Conservation (phyloP, 1,140 invertebrate species). For the Brachionus koreanus region DNA sequence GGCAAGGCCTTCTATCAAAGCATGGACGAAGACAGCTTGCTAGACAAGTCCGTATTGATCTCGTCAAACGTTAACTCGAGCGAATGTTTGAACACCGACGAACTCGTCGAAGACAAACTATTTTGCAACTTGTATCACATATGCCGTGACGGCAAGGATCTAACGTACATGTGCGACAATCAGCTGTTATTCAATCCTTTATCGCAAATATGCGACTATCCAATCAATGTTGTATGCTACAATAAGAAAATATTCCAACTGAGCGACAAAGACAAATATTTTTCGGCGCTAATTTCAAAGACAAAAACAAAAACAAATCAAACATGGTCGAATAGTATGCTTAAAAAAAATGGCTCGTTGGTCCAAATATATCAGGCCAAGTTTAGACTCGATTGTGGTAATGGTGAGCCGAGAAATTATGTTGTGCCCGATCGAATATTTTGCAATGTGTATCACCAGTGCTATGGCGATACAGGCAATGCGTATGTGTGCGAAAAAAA, state of each 20-base stretch:
- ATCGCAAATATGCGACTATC: conserved; percentile 42
- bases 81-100: neutral
- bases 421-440: neutral
- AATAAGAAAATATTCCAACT: conserved; percentile 7
- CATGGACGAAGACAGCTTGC: neutral
- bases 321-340: neutral
- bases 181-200: conserved; percentile 35
- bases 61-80: neutral
- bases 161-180: conserved; percentile 40
- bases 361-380: neutral
- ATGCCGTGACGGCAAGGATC: neutral
- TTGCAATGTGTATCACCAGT: conserved; percentile 44
- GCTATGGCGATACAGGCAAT: neutral
- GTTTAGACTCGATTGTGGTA: neutral
- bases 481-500: conserved; percentile 2
- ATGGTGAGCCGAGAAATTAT: neutral
- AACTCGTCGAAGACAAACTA: neutral
- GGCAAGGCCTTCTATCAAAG: conserved; percentile 18
- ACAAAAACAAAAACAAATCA: neutral
- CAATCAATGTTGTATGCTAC: conserved; percentile 30
- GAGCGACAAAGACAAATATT: neutral
- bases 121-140: conserved; percentile 39
- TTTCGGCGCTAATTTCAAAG: neutral
- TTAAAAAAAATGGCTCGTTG: neutral
- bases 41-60: neutral